Evolutionary conservation across 2,888 invertebrate genomes (phyloP).

Genomic region (Eupithecia pulchellata): DNA sequence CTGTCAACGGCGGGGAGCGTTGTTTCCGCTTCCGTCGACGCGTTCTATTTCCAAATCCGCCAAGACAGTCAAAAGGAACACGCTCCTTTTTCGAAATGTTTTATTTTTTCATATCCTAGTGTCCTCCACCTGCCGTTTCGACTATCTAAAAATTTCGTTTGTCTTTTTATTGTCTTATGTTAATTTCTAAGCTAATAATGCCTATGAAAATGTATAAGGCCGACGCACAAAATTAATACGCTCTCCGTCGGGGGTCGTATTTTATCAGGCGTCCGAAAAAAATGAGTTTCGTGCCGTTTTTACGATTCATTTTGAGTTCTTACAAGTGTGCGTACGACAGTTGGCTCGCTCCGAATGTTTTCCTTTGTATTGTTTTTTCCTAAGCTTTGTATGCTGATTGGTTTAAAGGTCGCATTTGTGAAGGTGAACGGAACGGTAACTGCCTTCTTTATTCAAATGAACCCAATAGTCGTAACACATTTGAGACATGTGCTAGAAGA

Average conservation of each 20-base stretch:
- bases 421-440: conserved; percentile 52
- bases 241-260: conserved; percentile 69
- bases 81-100: conserved; percentile 50
- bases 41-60: conserved; percentile 82
- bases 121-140: conserved; percentile 75
- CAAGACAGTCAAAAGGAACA: conserved; percentile 57
- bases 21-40: conserved; percentile 81
- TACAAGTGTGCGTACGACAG: conserved; percentile 73
- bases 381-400: conserved; percentile 68
- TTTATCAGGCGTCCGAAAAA: conserved; percentile 70
- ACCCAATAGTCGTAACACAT: conserved; percentile 27
- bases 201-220: conserved; percentile 83
- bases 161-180: conserved; percentile 82
- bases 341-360: conserved; percentile 78
- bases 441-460: conserved; percentile 40
- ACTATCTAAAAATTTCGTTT: conserved; percentile 83
- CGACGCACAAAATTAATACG: conserved; percentile 77
- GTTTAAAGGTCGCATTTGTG: conserved; percentile 68
- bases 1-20: conserved; percentile 78
- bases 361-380: conserved; percentile 70
- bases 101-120: conserved; percentile 44
- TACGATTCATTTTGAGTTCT: conserved; percentile 74
- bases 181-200: conserved; percentile 85
- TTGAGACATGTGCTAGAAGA: conserved; percentile 21
- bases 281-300: conserved; percentile 70